Evolutionary conservation across 2,888 invertebrate species (phyloP), one percentile per base, ranked within the genome.

Genomic region (Margaritifera margaritifera): DNA sequence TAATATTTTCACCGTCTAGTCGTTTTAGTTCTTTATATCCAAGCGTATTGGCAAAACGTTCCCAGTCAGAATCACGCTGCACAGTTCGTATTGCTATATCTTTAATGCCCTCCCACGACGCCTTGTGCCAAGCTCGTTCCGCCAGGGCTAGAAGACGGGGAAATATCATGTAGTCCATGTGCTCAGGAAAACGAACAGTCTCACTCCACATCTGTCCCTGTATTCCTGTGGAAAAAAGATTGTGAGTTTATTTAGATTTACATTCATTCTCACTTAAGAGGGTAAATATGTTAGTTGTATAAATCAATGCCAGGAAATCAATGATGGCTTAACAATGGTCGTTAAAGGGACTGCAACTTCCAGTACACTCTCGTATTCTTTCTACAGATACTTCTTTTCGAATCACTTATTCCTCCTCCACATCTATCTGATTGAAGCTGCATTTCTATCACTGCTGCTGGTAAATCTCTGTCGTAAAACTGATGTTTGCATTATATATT

Each of bases 91-190:
- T 60, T 1, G 42, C 31, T 27, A 70, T 71, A 20, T 71, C 61
- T 19, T 56, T 11, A 18, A 71, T 68, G 6, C 64, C 63, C 64
- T 87, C 85, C 86, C 86, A 87, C 19, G 67, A 20, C 24, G 84
- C 82, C 56, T 79, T 77, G 62, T 87, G 86, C 86, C 86, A 88
- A 1, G 80, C 78, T 24, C 86, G 66, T 72, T 87, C 86, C 1
- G 87, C 87, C 25, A 85, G 66, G 0, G 86, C 84, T 42, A 85
- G 66, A 2, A 85, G 68, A 22, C 85, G 69, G 0, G 85, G 85
- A 60, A 78, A 84, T 25, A 78, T 69, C 79, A 82, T 81, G 63
- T 77, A 72, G 27, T 79, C 70, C 50, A 83, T 61, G 24, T 83
- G 78, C 0, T 78, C 78, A 5, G 51, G 22, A 2, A 69, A 78